phyloP scores from a whole-genome alignment of 2,797 vertebrate genomes.

The Scleropages formosus region DNA sequence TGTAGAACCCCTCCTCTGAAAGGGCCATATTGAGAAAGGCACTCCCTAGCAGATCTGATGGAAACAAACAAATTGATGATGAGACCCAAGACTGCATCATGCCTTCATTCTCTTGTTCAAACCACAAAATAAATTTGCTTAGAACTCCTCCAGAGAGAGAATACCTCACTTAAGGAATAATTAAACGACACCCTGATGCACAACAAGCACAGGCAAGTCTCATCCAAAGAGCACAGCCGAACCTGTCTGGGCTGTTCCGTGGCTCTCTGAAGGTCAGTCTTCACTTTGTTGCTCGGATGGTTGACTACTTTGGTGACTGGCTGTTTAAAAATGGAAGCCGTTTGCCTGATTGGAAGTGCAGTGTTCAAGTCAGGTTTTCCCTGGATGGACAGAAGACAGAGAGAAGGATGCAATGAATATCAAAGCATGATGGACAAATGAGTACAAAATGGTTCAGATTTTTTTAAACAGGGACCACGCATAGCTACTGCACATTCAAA shows the following conservation, averaged over 20 bases:
- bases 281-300: slow-evolving; percentile 89
- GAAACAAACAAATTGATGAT: too few species aligned
- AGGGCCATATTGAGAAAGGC: too few species aligned
- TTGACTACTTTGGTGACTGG: slow-evolving; percentile 92
- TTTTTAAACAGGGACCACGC: too few species aligned
- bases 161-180: background rate
- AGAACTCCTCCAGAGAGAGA: background rate
- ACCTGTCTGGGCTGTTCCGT: slow-evolving; percentile 88
- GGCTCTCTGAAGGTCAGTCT: slow-evolving; percentile 81
- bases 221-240: slow-evolving; percentile 31
- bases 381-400: slow-evolving; percentile 53
- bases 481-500: too few species aligned
- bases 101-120: background rate
- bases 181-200: background rate
- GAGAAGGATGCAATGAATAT: slow-evolving; percentile 1
- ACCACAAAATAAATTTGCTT: background rate
- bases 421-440: slow-evolving; percentile 36
- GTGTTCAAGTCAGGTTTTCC: slow-evolving; percentile 88
- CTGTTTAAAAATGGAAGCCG: slow-evolving; percentile 93
- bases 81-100: too few species aligned
- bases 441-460: slow-evolving; percentile 32
- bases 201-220: slow-evolving; percentile 17
- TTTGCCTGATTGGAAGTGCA: slow-evolving; percentile 87
- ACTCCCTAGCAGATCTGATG: too few species aligned
- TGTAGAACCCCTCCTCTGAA: too few species aligned